phyloP scores from a whole-genome alignment of 2,113 vertebrate genomes.

The Clupea harengus region DNA sequence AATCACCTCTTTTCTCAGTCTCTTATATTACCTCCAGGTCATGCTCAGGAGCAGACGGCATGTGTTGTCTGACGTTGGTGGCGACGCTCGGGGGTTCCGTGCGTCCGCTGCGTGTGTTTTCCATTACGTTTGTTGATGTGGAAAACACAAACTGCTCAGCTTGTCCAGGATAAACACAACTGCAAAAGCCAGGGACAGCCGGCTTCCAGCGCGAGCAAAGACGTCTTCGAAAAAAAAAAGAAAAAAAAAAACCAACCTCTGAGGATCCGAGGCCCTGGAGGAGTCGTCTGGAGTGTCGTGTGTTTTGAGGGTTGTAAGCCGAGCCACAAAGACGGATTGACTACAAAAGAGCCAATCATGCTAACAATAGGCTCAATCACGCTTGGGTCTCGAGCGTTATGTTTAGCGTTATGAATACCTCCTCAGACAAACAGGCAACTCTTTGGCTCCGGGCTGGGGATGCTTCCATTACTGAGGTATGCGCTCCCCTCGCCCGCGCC shows the following conservation, averaged over 20 bases:
- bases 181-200: constrained; percentile 16
- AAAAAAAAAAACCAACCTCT: too few species aligned
- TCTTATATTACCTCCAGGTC: too few species aligned
- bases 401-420: constrained; percentile 52
- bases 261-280: not conserved
- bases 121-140: constrained; percentile 19
- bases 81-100: not conserved
- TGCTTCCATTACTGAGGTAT: constrained; percentile 29
- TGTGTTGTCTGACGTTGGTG: too few species aligned
- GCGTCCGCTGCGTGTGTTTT: constrained; percentile 32
- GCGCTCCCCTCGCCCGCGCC: not conserved
- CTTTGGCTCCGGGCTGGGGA: constrained; percentile 43
- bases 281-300: not conserved
- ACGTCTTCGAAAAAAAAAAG: too few species aligned
- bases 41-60: too few species aligned
- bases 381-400: constrained; percentile 51
- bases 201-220: not conserved
- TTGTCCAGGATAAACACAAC: constrained; percentile 30
- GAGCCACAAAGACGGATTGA: constrained; percentile 33
- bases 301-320: constrained; percentile 47
- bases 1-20: not conserved
- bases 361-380: constrained; percentile 60
- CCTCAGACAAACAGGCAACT: constrained; percentile 52
- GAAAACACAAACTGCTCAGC: constrained; percentile 24
- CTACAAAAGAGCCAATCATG: constrained; percentile 43